Percentiles rank a stretch among this genome's conserved stretches.
Evolutionary conservation across 2,888 invertebrate species (phyloP).

Genomic region (Antheraea assamensis): DNA sequence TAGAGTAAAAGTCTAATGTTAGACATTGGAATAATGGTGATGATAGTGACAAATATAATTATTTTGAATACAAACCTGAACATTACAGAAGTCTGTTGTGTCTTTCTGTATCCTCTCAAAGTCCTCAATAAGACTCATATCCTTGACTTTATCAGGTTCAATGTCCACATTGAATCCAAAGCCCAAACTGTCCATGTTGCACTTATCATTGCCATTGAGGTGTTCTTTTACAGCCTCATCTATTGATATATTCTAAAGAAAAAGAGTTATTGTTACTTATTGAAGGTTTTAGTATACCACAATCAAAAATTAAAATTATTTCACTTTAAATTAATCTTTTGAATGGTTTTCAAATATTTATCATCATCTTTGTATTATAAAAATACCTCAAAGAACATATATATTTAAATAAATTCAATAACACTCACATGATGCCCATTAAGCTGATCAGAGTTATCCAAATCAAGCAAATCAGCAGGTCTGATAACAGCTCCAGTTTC

Average conservation of each 20-base stretch:
- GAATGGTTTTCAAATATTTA: background rate
- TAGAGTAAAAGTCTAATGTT: background rate
- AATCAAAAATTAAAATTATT: background rate
- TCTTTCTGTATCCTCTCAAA: slow-evolving; percentile 85
- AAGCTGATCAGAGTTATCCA: slow-evolving; percentile 78
- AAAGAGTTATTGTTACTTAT: slow-evolving; percentile 4
- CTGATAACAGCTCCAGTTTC: slow-evolving; percentile 83
- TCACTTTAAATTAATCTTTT: background rate
- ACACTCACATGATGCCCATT: slow-evolving; percentile 81
- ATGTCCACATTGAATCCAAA: slow-evolving; percentile 73
- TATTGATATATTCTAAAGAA: slow-evolving; percentile 70
- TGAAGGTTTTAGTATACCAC: background rate
- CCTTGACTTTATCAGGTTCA: slow-evolving; percentile 74
- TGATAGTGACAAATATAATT: background rate
- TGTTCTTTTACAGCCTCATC: slow-evolving; percentile 63
- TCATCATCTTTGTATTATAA: too few relatives aligned
- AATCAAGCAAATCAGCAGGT: slow-evolving; percentile 82
- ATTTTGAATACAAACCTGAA: slow-evolving; percentile 55
- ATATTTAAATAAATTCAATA: too few relatives aligned
- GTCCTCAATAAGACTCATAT: slow-evolving; percentile 74
- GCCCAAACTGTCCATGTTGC: slow-evolving; percentile 71
- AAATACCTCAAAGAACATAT: too few relatives aligned
- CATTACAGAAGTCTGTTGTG: slow-evolving; percentile 78
- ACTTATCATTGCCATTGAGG: slow-evolving; percentile 72
- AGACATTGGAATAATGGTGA: background rate